Evolutionary conservation across 2,113 vertebrate species (phyloP).

Genomic region (Pipra filicauda): DNA sequence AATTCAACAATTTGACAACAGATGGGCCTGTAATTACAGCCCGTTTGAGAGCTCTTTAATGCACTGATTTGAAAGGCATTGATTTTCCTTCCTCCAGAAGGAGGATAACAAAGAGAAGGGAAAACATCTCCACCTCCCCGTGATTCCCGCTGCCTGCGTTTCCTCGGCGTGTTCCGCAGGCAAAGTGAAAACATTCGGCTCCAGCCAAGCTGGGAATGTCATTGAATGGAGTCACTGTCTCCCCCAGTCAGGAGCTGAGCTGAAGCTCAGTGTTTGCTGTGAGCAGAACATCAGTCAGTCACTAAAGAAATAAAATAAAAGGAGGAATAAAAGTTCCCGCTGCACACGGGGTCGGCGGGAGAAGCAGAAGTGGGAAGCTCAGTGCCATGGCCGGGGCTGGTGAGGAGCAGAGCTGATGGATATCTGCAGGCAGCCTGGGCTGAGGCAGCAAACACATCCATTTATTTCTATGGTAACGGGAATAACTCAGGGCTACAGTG

Average conservation of each 20-base stretch:
- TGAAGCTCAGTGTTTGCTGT: not conserved
- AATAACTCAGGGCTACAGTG: not conserved
- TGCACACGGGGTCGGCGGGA: not conserved
- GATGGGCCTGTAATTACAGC: conserved; percentile 32
- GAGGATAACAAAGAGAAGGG: not conserved
- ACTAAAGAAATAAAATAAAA: not conserved
- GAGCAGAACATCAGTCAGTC: not conserved
- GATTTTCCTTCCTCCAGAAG: not conserved
- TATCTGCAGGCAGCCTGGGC: not conserved
- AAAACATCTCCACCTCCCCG: not conserved
- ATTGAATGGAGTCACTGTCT: not conserved
- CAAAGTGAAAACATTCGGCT: not conserved
- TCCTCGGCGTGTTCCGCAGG: not conserved
- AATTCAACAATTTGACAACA: not conserved
- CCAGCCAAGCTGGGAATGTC: not conserved
- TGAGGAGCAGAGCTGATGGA: not conserved
- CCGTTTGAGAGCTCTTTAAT: not conserved
- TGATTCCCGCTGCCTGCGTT: not conserved
- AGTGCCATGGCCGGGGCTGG: not conserved
- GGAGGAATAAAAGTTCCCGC: not conserved
- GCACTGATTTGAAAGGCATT: not conserved
- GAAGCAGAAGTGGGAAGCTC: not conserved
- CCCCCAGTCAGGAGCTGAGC: not conserved
- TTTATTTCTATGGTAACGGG: conserved; percentile 41
- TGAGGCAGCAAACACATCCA: not conserved